phyloP scores from a whole-genome alignment of 2,888 invertebrate genomes.

The Protophormia terraenovae region DNA sequence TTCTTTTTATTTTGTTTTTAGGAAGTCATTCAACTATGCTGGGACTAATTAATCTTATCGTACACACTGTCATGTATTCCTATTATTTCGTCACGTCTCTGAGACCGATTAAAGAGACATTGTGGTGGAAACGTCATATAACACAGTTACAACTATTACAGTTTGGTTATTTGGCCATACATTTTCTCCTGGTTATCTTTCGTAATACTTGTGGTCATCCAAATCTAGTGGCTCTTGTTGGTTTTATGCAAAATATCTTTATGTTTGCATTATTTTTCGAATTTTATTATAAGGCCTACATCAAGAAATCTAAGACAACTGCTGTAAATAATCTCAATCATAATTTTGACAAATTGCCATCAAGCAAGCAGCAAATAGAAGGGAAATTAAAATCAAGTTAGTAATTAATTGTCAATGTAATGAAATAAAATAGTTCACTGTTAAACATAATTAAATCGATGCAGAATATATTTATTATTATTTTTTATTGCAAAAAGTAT shows the following conservation, averaged over 20 bases:
- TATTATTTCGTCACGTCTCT: slow-evolving; percentile 90
- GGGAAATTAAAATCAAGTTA: slow-evolving; percentile 42
- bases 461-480: too few species aligned
- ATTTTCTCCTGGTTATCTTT: slow-evolving; percentile 82
- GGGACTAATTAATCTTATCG: slow-evolving; percentile 88
- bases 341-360: neutral
- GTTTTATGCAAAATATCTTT: slow-evolving; percentile 78
- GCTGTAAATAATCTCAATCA: too few species aligned
- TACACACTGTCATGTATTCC: slow-evolving; percentile 92
- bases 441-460: too few species aligned
- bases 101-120: slow-evolving; percentile 86
- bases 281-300: slow-evolving; percentile 78
- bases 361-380: neutral
- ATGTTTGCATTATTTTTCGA: slow-evolving; percentile 80
- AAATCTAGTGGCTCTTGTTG: slow-evolving; percentile 72
- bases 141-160: slow-evolving; percentile 92
- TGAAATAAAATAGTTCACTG: too few species aligned
- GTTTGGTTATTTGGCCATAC: slow-evolving; percentile 84
- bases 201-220: slow-evolving; percentile 76
- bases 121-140: slow-evolving; percentile 93
- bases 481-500: too few species aligned
- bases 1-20: slow-evolving; percentile 70
- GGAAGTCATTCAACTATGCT: slow-evolving; percentile 88
- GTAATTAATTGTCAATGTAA: neutral
- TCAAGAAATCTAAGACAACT: slow-evolving; percentile 66